Evolutionary conservation across 2,113 vertebrate species (phyloP).

Genomic region (Murina feae): DNA sequence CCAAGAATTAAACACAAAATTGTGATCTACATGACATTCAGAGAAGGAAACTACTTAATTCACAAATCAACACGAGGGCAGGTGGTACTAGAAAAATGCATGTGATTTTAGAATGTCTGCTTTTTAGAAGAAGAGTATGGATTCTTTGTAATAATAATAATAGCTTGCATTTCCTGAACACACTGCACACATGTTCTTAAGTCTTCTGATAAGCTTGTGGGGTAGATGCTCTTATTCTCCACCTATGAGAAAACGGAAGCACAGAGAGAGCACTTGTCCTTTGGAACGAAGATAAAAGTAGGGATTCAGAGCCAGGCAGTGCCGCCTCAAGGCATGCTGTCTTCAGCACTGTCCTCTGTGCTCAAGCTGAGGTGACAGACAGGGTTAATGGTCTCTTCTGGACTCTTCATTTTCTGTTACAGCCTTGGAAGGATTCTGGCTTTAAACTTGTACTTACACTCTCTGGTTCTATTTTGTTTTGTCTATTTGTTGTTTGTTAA

Average conservation of each 20-base stretch:
- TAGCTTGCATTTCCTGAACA: not conserved
- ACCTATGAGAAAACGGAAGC: not conserved
- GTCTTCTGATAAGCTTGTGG: not conserved
- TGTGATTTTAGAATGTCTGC: not conserved
- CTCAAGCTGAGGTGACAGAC: fast-evolving
- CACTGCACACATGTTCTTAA: not conserved
- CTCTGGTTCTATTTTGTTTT: not conserved
- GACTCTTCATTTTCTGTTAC: not conserved
- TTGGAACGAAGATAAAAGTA: not conserved
- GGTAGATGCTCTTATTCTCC: not conserved
- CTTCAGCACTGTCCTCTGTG: not conserved
- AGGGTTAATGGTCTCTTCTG: not conserved
- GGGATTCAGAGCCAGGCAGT: not conserved
- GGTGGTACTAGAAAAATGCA: not conserved
- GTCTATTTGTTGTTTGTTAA: not conserved
- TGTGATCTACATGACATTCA: not conserved
- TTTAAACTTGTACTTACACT: not conserved
- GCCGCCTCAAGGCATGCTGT: fast-evolving
- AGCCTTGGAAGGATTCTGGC: not conserved
- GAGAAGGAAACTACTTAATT: not conserved
- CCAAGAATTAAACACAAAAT: not conserved
- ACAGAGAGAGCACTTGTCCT: not conserved
- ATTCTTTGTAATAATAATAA: not conserved
- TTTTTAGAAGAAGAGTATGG: not conserved
- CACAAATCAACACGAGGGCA: not conserved